A percentile compares a stretch with the other conserved stretches of the same genome.
These are phyloP conservation scores for Plebejus anna DNA, from an alignment of 2,888 invertebrate genomes.

Conservation along the genomic window DNA sequence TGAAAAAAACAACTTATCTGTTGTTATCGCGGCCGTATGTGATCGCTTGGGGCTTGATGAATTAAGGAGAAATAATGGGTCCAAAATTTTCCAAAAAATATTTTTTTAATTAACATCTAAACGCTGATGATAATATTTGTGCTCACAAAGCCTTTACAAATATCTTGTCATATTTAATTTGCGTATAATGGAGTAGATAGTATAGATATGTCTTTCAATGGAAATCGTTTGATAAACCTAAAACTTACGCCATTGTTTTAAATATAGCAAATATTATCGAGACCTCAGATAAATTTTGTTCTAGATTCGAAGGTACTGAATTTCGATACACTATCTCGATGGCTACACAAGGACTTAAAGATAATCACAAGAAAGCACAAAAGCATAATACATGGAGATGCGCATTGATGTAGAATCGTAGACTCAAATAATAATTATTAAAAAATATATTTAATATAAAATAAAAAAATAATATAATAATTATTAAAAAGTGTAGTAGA, in stretches of 20 bases:
- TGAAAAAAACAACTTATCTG: no score
- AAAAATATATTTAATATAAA: no score
- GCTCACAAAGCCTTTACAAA: background rate
- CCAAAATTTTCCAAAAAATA: background rate
- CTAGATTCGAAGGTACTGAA: slow-evolving; percentile 28
- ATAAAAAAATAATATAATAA: no score
- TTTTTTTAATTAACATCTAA: background rate
- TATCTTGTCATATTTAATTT: slow-evolving; percentile 17
- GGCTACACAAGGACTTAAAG: slow-evolving; percentile 24
- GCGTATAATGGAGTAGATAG: slow-evolving; percentile 21
- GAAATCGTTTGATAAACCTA: slow-evolving; percentile 31
- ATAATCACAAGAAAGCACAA: slow-evolving; percentile 20
- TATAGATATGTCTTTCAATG: slow-evolving; percentile 13
- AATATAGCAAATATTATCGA: slow-evolving; percentile 26
- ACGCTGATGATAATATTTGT: background rate
- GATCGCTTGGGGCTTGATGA: no score
- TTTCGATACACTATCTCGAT: slow-evolving; percentile 26
- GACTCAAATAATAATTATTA: background rate
- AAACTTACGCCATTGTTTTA: slow-evolving; percentile 28
- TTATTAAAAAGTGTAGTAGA: no score
- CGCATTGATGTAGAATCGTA: background rate
- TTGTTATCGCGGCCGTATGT: no score
- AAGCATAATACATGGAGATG: slow-evolving; percentile 6
- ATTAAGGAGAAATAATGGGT: background rate
- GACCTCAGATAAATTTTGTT: slow-evolving; percentile 21